Evolutionary conservation across 2,113 vertebrate species (phyloP).

Genomic region (Aegotheles bennettii): DNA sequence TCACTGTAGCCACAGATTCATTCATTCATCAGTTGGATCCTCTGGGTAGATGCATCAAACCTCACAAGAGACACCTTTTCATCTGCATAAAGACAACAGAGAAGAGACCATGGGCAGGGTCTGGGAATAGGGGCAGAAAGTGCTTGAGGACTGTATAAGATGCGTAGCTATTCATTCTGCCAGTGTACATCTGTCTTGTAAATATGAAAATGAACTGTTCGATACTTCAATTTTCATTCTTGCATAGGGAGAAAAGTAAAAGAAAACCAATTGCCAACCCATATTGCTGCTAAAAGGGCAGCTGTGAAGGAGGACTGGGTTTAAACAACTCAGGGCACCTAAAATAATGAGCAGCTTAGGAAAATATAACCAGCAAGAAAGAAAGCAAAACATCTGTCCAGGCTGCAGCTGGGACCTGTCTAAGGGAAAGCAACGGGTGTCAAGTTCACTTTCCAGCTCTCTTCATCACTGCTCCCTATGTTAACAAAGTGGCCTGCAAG

Average conservation of each 20-base stretch:
- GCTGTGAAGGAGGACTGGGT: not conserved
- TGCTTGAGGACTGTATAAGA: not conserved
- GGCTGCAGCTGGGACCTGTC: not conserved
- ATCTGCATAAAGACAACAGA: not conserved
- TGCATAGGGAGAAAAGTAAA: not conserved
- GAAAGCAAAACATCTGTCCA: not conserved
- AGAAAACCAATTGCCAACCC: not conserved
- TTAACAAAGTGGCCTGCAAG: not conserved
- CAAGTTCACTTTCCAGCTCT: not conserved
- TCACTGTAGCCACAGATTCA: not conserved
- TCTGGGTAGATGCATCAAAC: not conserved
- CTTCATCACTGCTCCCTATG: not conserved
- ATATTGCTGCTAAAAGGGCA: not conserved
- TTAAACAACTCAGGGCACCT: not conserved
- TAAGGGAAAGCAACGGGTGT: not conserved
- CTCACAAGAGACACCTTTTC: not conserved
- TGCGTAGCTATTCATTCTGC: not conserved
- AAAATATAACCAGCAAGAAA: not conserved
- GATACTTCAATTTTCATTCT: not conserved
- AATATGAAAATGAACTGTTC: not conserved
- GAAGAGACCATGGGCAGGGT: not conserved
- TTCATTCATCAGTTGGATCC: not conserved
- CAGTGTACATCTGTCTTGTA: not conserved
- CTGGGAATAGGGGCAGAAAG: not conserved
- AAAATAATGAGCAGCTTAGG: not conserved